Evolutionary conservation across 2,797 vertebrate species (phyloP).

Genomic region (Perodicticus potto): DNA sequence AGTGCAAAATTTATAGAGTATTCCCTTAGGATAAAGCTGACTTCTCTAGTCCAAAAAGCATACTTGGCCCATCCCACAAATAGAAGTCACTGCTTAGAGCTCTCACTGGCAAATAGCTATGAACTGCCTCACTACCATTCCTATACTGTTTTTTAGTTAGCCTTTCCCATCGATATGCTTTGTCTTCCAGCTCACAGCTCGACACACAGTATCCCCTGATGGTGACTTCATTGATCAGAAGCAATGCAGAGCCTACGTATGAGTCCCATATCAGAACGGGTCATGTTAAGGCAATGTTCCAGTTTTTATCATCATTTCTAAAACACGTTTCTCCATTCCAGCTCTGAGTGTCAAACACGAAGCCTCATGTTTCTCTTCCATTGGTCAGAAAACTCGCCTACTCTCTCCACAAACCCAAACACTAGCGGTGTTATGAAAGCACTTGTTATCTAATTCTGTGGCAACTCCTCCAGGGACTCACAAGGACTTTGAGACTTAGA

Average conservation of each 20-base stretch:
- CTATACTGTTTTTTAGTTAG: background rate
- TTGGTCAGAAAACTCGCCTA: slow-evolving; percentile 19
- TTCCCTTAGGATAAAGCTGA: background rate
- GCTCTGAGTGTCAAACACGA: background rate
- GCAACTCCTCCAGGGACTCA: background rate
- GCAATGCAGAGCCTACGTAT: background rate
- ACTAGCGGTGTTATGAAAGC: background rate
- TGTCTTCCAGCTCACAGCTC: background rate
- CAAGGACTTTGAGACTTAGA: background rate
- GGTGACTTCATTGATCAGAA: background rate
- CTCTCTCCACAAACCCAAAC: slow-evolving; percentile 14
- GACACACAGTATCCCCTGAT: background rate
- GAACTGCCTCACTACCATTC: background rate
- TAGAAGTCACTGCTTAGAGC: background rate
- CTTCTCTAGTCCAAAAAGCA: background rate
- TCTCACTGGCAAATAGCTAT: background rate
- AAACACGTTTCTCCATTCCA: background rate
- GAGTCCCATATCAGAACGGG: background rate
- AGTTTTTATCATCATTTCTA: background rate
- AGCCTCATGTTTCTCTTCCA: background rate
- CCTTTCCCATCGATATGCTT: background rate
- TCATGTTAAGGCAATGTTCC: slow-evolving; percentile 16
- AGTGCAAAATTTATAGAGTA: background rate
- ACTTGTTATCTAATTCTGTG: background rate
- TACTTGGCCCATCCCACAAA: background rate